phyloP scores from a whole-genome alignment of 2,113 vertebrate genomes.

The Dipodomys ordii region DNA sequence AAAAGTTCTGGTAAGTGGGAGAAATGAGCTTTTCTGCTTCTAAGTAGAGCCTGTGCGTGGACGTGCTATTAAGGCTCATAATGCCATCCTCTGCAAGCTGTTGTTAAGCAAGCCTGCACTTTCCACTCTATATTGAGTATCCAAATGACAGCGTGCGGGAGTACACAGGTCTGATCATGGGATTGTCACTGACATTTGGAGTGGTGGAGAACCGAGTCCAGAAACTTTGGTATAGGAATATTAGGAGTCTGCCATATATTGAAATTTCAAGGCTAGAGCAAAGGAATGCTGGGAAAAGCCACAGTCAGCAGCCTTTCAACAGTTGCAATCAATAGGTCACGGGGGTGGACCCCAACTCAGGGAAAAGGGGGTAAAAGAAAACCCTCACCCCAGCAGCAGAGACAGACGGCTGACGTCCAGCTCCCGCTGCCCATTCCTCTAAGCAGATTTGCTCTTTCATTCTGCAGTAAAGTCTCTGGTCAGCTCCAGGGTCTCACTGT shows the following conservation, averaged over 20 bases:
- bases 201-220: neutral
- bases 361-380: no score
- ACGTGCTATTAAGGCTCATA: slow-evolving; percentile 3
- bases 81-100: slow-evolving; percentile 52
- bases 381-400: no score
- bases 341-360: no score
- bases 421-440: no score
- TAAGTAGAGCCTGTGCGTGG: slow-evolving; percentile 55
- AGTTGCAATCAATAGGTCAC: no score
- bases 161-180: slow-evolving; percentile 26
- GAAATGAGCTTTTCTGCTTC: slow-evolving; percentile 18
- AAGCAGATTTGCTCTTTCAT: no score
- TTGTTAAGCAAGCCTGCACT: slow-evolving; percentile 35
- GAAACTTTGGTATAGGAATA: neutral
- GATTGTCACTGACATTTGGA: slow-evolving; percentile 36
- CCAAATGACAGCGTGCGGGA: slow-evolving; percentile 69
- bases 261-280: neutral
- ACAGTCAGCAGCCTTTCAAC: no score
- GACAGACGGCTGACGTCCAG: no score
- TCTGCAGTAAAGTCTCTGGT: no score
- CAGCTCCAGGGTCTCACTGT: no score
- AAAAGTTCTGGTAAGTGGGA: neutral
- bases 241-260: neutral
- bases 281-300: neutral
- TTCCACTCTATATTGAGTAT: slow-evolving; percentile 70